These are phyloP conservation scores for Nemotelus pantherinus DNA, from an alignment of 2,888 invertebrate genomes.

Conservation along the genomic window DNA sequence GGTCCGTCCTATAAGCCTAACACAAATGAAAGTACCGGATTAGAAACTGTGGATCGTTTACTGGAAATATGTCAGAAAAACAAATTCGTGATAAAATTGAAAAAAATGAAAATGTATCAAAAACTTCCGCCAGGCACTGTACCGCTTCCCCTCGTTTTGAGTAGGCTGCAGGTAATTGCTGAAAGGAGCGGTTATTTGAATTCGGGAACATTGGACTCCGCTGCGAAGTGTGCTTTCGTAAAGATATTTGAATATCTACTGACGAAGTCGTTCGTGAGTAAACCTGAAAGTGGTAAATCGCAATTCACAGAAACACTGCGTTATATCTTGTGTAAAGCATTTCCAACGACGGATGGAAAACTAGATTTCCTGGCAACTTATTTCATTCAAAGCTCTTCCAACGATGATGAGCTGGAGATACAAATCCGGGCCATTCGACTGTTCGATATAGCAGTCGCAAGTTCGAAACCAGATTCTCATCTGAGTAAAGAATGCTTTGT, in stretches of 20 bases:
- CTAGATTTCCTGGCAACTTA: constrained; percentile 70
- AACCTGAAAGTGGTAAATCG: constrained; percentile 49
- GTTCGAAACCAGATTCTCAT: constrained; percentile 34
- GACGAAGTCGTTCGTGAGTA: constrained; percentile 51
- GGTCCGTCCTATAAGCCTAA: constrained; percentile 40
- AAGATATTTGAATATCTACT: constrained; percentile 55
- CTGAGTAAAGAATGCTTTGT: constrained; percentile 53
- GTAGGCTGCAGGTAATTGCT: constrained; percentile 51
- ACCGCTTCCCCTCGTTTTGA: constrained; percentile 69
- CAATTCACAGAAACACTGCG: constrained; percentile 59
- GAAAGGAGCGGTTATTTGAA: neutral
- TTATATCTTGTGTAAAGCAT: constrained; percentile 66
- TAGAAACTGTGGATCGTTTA: constrained; percentile 54
- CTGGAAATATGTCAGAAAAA: constrained; percentile 52
- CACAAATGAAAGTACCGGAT: constrained; percentile 48
- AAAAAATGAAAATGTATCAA: constrained; percentile 59
- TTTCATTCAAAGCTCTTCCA: constrained; percentile 60
- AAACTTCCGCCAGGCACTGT: constrained; percentile 65
- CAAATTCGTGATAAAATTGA: constrained; percentile 51
- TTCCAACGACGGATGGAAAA: constrained; percentile 65
- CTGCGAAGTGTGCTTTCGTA: constrained; percentile 49
- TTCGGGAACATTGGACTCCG: neutral
- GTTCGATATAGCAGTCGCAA: constrained; percentile 55
- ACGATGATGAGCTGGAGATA: constrained; percentile 65
- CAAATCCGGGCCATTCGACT: constrained; percentile 67